phyloP scores from a whole-genome alignment of 1,140 invertebrate genomes.

The Saccostrea cuccullata region DNA sequence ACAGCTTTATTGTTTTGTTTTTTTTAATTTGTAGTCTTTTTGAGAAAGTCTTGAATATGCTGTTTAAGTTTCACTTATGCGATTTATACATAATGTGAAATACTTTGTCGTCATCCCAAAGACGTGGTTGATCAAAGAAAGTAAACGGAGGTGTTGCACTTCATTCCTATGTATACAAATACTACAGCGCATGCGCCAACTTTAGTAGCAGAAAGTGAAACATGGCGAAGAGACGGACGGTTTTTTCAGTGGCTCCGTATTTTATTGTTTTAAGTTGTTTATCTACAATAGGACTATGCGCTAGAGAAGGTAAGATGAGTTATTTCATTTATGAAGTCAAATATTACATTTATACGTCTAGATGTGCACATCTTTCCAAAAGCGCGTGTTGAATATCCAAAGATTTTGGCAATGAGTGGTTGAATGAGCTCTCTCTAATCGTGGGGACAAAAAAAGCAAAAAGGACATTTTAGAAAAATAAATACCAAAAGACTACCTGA shows the following conservation, averaged over 20 bases:
- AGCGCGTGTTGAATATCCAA: background rate
- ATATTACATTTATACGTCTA: background rate
- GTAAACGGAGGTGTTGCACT: conserved; percentile 24
- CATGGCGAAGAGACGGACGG: conserved; percentile 32
- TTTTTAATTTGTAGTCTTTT: too few species aligned
- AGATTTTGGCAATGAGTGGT: background rate
- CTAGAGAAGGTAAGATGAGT: conserved; percentile 7
- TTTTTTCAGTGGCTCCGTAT: conserved; percentile 35
- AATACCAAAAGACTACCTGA: background rate
- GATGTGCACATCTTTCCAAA: background rate
- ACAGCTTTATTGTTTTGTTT: too few species aligned
- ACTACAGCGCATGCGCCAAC: background rate
- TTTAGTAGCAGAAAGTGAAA: conserved; percentile 31
- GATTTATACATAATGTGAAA: too few species aligned
- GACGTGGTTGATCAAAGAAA: background rate
- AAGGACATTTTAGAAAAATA: background rate
- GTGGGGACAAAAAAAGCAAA: background rate
- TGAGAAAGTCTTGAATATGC: too few species aligned
- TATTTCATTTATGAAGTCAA: background rate
- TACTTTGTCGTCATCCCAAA: too few species aligned
- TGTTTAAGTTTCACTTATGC: too few species aligned
- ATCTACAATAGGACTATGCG: conserved; percentile 3
- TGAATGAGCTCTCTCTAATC: conserved; percentile 6
- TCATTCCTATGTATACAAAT: conserved; percentile 36
- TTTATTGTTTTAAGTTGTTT: conserved; percentile 35